Base-by-base conservation (phyloP, 1,140 invertebrate genomes). In the Colletes latitarsis region DNA sequence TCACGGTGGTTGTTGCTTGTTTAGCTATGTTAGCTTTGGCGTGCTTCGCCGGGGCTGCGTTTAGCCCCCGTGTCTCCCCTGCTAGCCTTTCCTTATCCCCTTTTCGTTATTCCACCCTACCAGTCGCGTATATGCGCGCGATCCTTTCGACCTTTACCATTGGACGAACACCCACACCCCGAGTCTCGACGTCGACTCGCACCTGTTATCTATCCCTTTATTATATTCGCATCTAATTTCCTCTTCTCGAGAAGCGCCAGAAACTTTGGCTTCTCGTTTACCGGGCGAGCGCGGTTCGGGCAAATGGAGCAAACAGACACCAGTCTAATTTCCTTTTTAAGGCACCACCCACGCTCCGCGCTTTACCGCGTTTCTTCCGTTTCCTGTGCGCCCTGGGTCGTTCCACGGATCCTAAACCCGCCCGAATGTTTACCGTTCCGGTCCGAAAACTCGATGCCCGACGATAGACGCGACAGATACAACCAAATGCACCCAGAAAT, bases 1-100 rank as follows among this genome's bases (percentile, higher is more conserved):
- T 82, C 69, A 81, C 67, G 57, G 67, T 57, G 75, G 83, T 82
- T 82, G 69, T 72, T 85, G 83, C 81, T 86, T 86, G 81, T 85
- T 86, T 82, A 86, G 80, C 68, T 60, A 68, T 85, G 84, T 86
- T 85, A 77, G 81, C 81, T 86, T 85, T 85, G 83, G 75, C 80
- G 70, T 77, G 79, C 69, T 81, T 72, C 60, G 39, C 49, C 49
- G 10, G 52, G 46, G 52, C 46, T 53, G 62, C 77, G 70, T 68
- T 60, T 67, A 80, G 30, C 30, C 57, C 63, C 62, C 17, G 12
- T 62, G 73, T 80, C 83, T 85, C 64, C 82, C 57, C 66, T 30
- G 30, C 55, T 77, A 72, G 39, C 60, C 79, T 60, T 82, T 77
- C 73, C 83, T 84, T 85, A 83, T 72, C 82, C 78, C 57, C 69